A percentile compares a stretch with the other conserved stretches of the same genome.
phyloP scores from a whole-genome alignment of 2,888 invertebrate species.

The Tenthredo scrophulariae region DNA sequence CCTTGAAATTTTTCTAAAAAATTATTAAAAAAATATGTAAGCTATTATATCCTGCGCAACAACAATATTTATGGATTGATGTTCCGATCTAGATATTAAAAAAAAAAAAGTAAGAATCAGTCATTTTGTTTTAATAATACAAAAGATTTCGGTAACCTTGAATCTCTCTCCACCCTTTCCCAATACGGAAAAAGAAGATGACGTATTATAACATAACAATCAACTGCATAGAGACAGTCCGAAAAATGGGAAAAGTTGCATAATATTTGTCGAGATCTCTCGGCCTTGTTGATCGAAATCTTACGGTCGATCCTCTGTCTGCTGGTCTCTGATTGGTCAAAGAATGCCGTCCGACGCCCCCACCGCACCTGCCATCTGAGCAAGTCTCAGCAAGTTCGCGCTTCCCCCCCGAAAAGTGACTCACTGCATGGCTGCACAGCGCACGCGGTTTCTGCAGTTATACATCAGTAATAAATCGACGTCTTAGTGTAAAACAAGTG shows the following conservation, averaged over 20 bases:
- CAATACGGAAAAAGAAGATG: background rate
- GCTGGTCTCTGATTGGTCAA: constrained; percentile 23
- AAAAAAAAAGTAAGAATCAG: background rate
- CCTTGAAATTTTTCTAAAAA: background rate
- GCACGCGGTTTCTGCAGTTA: background rate
- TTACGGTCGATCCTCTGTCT: background rate
- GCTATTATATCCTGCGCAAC: background rate
- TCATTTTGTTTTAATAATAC: background rate
- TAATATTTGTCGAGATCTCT: constrained; percentile 1
- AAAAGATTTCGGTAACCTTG: background rate
- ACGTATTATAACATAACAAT: background rate
- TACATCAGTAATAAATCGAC: background rate
- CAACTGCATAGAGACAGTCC: background rate
- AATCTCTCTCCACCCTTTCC: too few relatives aligned
- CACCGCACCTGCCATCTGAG: constrained; percentile 24
- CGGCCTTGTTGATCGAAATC: background rate
- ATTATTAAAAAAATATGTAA: background rate
- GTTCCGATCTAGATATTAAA: background rate
- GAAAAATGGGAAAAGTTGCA: background rate
- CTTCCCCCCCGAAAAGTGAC: background rate
- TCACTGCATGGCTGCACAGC: background rate
- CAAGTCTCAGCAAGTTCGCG: constrained; percentile 34
- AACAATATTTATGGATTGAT: background rate
- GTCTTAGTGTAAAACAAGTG: background rate
- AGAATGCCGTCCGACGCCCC: constrained; percentile 20